Evolutionary conservation across 1,140 invertebrate species (phyloP).

Genomic region (Meteorus sp.): DNA sequence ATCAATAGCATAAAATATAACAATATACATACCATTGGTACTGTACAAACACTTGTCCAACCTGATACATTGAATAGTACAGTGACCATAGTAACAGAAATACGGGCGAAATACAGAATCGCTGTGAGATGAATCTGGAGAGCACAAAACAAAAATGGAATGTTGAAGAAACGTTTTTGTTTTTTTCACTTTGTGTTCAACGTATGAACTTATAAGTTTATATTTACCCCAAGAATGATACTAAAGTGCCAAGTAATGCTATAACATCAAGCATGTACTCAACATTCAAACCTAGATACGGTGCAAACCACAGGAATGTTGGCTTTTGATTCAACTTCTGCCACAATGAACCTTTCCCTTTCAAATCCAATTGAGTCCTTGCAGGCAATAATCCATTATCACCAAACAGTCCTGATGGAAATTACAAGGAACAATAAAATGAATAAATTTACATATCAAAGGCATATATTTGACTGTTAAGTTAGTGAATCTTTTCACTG

Average conservation of each 20-base stretch:
- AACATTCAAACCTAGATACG: constrained; percentile 68
- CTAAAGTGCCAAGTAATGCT: constrained; percentile 65
- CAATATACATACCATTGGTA: constrained; percentile 70
- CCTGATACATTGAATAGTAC: constrained; percentile 77
- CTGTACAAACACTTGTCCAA: constrained; percentile 77
- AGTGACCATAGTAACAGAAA: constrained; percentile 72
- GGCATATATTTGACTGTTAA: too few relatives aligned
- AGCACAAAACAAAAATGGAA: too few relatives aligned
- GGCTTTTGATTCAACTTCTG: constrained; percentile 68
- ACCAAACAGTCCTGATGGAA: constrained; percentile 72
- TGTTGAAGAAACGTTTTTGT: too few relatives aligned
- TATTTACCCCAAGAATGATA: constrained; percentile 69
- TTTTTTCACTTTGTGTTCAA: too few relatives aligned
- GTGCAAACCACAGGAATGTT: constrained; percentile 72
- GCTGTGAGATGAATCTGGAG: constrained; percentile 67
- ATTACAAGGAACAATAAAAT: constrained; percentile 13
- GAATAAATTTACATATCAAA: constrained; percentile 5
- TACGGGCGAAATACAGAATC: constrained; percentile 64
- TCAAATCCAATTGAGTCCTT: constrained; percentile 63
- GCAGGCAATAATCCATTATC: constrained; percentile 79
- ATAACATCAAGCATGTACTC: constrained; percentile 75
- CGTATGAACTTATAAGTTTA: constrained; percentile 6
- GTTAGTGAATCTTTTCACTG: too few relatives aligned
- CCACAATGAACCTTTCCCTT: constrained; percentile 50
- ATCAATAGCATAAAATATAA: too few relatives aligned